Conservation (phyloP, 2,888 invertebrate species). For the Clistopyga incitator region DNA sequence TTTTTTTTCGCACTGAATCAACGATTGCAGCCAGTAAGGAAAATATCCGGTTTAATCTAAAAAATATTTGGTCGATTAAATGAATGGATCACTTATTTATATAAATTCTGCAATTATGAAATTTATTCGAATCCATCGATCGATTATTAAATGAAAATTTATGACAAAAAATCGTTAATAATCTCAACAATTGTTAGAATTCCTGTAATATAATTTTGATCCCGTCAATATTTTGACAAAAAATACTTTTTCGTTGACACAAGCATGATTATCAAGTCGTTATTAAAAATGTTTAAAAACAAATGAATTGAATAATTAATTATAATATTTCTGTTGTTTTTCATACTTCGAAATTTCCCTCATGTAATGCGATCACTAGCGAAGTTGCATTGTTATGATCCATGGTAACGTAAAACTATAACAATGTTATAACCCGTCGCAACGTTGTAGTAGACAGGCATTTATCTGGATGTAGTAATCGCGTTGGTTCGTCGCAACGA, state of each 20-base stretch:
- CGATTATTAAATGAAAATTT: too few species aligned
- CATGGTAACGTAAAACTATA: neutral
- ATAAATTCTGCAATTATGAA: too few species aligned
- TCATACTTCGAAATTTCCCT: neutral
- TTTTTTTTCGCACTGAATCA: neutral
- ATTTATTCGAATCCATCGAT: too few species aligned
- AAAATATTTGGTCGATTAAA: too few species aligned
- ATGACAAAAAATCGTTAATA: too few species aligned
- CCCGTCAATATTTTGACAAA: too few species aligned
- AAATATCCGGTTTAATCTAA: too few species aligned
- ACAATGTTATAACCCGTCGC: slow-evolving; percentile 9
- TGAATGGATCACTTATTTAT: too few species aligned
- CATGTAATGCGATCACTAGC: neutral
- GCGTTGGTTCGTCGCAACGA: slow-evolving; percentile 21
- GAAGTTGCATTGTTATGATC: neutral
- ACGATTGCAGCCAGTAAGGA: too few species aligned
- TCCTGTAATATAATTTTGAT: too few species aligned
- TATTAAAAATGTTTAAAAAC: neutral
- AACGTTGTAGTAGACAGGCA: slow-evolving; percentile 18
- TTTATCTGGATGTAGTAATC: slow-evolving; percentile 45
- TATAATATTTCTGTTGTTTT: neutral
- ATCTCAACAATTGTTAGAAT: too few species aligned
- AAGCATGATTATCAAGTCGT: neutral
- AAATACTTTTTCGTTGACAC: neutral
- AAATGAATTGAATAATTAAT: neutral